Conservation (phyloP, 1,140 invertebrate species). For the Mya arenaria region DNA sequence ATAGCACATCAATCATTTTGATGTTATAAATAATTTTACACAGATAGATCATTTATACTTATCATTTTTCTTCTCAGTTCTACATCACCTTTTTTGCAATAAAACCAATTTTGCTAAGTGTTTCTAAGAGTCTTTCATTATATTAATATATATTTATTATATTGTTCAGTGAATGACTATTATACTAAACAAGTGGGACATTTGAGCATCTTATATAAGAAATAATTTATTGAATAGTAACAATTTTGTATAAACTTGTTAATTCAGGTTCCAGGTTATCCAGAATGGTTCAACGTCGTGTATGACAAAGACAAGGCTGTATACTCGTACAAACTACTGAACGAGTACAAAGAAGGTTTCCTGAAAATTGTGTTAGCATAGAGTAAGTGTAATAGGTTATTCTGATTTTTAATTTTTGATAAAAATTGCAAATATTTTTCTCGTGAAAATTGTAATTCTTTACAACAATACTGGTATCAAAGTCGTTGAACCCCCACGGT, state of each 20-base stretch:
- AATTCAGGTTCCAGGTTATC: not conserved
- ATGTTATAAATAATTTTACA: not conserved
- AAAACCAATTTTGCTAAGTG: too few relatives aligned
- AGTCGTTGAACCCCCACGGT: not conserved
- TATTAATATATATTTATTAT: too few relatives aligned
- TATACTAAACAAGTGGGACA: not conserved
- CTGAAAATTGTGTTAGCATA: not conserved
- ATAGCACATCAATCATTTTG: not conserved
- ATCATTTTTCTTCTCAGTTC: too few relatives aligned
- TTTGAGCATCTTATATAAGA: not conserved
- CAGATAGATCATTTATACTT: not conserved
- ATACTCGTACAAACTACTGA: not conserved
- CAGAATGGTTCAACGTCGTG: constrained; percentile 7
- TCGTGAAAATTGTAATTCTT: not conserved
- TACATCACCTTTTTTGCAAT: too few relatives aligned
- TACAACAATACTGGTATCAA: not conserved
- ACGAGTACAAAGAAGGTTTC: not conserved
- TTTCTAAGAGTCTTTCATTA: too few relatives aligned
- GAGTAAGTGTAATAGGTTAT: not conserved
- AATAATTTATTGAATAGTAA: not conserved
- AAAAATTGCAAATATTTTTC: not conserved
- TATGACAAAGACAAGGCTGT: constrained; percentile 10
- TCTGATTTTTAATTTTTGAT: not conserved
- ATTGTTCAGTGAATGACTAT: not conserved
- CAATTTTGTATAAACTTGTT: not conserved